Evolutionary conservation across 1,140 invertebrate genomes (phyloP).

Genomic region (Aricia agestis): DNA sequence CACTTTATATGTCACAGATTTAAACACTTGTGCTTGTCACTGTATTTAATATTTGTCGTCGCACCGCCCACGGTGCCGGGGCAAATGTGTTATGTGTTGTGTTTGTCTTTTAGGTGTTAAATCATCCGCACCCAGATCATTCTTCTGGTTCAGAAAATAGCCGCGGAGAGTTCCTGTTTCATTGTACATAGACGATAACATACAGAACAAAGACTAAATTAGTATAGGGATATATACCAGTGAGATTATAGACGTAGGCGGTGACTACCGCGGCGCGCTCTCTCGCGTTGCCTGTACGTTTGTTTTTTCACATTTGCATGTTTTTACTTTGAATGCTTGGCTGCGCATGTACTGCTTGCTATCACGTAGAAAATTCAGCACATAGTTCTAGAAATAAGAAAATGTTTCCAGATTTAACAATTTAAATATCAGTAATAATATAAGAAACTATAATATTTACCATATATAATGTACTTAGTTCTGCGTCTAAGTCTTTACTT

Average conservation of each 20-base stretch:
- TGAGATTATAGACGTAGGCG: constrained; percentile 73
- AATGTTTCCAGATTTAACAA: background rate
- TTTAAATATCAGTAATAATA: too few species aligned
- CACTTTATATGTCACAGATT: constrained; percentile 2
- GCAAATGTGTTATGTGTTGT: constrained; percentile 57
- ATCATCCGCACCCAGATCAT: constrained; percentile 73
- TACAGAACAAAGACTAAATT: constrained; percentile 75
- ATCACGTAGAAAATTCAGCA: background rate
- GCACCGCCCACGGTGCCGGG: constrained; percentile 39
- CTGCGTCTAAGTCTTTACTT: too few species aligned
- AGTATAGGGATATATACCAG: constrained; percentile 69
- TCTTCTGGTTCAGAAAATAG: constrained; percentile 76
- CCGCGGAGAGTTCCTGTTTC: constrained; percentile 64
- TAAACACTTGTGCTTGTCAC: constrained; percentile 22
- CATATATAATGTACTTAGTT: too few species aligned
- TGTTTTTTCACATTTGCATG: constrained; percentile 60
- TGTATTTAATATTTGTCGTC: constrained; percentile 25
- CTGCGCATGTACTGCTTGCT: constrained; percentile 24
- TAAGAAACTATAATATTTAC: too few species aligned
- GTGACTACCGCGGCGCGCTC: constrained; percentile 69
- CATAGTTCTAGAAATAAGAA: background rate
- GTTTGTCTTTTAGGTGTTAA: constrained; percentile 74
- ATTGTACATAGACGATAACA: constrained; percentile 67
- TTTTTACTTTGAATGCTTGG: constrained; percentile 29
- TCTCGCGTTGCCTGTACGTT: constrained; percentile 69